A percentile compares a stretch with the other conserved stretches of the same genome.
Evolutionary conservation across 2,113 vertebrate genomes (phyloP).

Genomic region (Tor tambroides): DNA sequence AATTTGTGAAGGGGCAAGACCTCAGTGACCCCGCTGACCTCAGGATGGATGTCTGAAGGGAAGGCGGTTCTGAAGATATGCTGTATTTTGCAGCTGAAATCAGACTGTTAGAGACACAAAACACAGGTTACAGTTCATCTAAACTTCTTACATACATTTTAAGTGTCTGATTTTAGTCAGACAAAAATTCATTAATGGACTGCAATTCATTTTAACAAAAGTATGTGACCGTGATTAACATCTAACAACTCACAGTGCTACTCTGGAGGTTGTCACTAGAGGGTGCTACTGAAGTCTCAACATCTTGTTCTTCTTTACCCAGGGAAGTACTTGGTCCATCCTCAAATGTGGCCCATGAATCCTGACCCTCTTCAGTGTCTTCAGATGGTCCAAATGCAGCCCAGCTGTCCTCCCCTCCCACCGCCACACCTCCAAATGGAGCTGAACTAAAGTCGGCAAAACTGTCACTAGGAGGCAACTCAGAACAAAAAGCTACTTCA

Average conservation of each 20-base stretch:
- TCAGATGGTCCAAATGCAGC: conserved; percentile 79
- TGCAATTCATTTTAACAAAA: background rate
- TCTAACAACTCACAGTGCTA: conserved; percentile 75
- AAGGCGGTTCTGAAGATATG: conserved; percentile 87
- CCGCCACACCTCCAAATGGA: conserved; percentile 63
- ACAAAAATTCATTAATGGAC: background rate
- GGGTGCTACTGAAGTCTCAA: conserved; percentile 61
- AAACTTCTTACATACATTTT: background rate
- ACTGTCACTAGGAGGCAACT: conserved; percentile 86
- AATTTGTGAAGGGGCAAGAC: conserved; percentile 75
- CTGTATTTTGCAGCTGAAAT: conserved; percentile 81
- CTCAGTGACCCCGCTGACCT: conserved; percentile 64
- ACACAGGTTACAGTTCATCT: background rate
- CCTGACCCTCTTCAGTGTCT: conserved; percentile 61
- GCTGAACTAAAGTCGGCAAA: conserved; percentile 96
- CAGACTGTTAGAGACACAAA: conserved; percentile 68
- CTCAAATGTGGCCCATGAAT: conserved; percentile 82
- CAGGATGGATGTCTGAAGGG: conserved; percentile 73
- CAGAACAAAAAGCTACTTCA: conserved; percentile 50
- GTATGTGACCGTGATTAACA: background rate
- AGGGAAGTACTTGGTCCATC: conserved; percentile 71
- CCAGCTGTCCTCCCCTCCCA: conserved; percentile 75
- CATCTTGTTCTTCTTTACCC: conserved; percentile 60
- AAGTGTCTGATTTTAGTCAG: background rate
- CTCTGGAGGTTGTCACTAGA: conserved; percentile 60